Evolutionary conservation across 1,140 invertebrate species (phyloP).

Genomic region (Venturia canescens): DNA sequence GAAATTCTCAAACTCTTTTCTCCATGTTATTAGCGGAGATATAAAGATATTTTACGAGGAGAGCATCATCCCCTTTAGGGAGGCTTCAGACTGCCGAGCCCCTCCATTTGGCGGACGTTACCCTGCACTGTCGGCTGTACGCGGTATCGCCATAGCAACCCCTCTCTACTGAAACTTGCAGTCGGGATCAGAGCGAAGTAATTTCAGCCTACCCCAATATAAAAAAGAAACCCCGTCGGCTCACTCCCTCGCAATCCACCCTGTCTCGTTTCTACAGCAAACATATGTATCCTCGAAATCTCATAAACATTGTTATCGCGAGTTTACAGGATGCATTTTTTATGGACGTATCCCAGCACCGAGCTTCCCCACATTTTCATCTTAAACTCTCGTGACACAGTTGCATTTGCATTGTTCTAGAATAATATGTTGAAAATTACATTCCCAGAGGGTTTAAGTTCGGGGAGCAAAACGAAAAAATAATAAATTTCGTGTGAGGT

Average conservation of each 20-base stretch:
- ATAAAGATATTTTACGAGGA: too few relatives aligned
- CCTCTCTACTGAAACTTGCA: slow-evolving; percentile 51
- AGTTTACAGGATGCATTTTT: too few relatives aligned
- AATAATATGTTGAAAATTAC: too few relatives aligned
- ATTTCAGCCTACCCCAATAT: slow-evolving; percentile 58
- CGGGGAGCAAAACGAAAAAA: too few relatives aligned
- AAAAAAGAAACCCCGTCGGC: slow-evolving; percentile 1
- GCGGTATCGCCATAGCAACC: slow-evolving; percentile 69
- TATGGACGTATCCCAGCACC: too few relatives aligned
- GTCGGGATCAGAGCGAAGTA: slow-evolving; percentile 47
- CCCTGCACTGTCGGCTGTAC: slow-evolving; percentile 44
- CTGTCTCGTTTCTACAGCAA: not conserved
- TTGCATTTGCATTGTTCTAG: too few relatives aligned
- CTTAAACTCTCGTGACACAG: too few relatives aligned
- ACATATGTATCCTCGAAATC: not conserved
- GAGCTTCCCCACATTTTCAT: too few relatives aligned
- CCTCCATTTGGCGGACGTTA: slow-evolving; percentile 43
- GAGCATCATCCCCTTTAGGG: slow-evolving; percentile 62
- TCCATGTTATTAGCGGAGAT: too few relatives aligned
- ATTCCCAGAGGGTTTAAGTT: too few relatives aligned
- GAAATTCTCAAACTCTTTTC: too few relatives aligned
- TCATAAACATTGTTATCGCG: not conserved
- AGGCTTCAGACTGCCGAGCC: slow-evolving; percentile 65
- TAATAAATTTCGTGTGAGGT: too few relatives aligned
- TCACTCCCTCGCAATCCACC: slow-evolving; percentile 19